Evolutionary conservation across 1,140 invertebrate species (phyloP), one percentile per base, ranked within the genome.

Genomic region (Melanaphis sacchari): DNA sequence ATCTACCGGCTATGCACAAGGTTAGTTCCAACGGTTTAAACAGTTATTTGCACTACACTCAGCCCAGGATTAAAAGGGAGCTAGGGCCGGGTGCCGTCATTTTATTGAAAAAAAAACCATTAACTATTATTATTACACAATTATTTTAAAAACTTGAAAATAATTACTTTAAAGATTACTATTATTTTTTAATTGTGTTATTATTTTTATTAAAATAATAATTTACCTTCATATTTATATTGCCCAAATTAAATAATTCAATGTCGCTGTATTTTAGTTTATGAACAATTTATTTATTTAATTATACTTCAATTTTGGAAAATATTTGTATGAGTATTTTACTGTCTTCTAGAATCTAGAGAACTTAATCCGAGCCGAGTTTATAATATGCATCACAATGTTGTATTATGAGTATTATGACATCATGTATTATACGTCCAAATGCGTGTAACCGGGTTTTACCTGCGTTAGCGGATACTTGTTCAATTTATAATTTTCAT

Each of bases 391-490:
- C 31, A n/a, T 31, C 59, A n/a, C 15, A 15, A 76, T n/a, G 59
- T 18, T 3, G 59, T 15, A 26, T 9, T 66, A 59, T 26, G 54
- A 59, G n/a, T n/a, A 0, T 43, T 43, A 43, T 43, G 43, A 43
- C 43, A 43, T 43, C 9, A 49, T 84, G 40, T 40, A 24, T 84
- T 8, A 24, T 38, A 40, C 40, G 40, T 26, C 3, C 15, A 66
- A n/a, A 18, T 88, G 41, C 24, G 31, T 36, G 24, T 90, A 40
- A n/a, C 11, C n/a, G 88, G 54, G 36, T 49, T 76, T 87, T 87
- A 46, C 43, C 85, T 43, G 43, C 41, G 85, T 87, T 43, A 87
- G 85, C 84, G 84, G 84, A 85, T 85, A 85, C 26, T 11, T 26
- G 41, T 41, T 26, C 24, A 40, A n/a, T n/a, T 76, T 76, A 76